phyloP scores from a whole-genome alignment of 2,113 vertebrate species.

The Speoplatyrhinus poulsoni region DNA sequence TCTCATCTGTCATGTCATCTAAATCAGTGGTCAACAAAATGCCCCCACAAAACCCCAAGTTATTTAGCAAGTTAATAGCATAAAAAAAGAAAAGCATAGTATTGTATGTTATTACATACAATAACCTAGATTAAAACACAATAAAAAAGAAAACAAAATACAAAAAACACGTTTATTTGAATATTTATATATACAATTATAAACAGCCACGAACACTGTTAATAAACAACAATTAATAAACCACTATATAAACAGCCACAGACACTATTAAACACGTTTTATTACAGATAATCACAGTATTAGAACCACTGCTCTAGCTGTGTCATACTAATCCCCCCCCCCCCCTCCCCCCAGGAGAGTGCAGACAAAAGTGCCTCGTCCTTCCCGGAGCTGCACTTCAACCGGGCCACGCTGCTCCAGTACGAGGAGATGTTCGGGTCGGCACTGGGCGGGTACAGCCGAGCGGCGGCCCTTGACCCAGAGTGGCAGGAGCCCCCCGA shows the following conservation, averaged over 20 bases:
- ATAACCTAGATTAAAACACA: too few species aligned
- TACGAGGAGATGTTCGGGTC: conserved; percentile 88
- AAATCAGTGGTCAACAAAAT: too few species aligned
- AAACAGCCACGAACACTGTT: too few species aligned
- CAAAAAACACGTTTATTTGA: too few species aligned
- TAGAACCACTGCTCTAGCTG: neutral
- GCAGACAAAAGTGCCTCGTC: conserved; percentile 82
- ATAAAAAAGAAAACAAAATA: too few species aligned
- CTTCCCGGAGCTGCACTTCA: conserved; percentile 89
- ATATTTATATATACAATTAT: neutral
- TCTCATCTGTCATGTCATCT: too few species aligned
- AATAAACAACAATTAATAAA: neutral
- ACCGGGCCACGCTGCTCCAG: conserved; percentile 86
- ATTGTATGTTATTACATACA: neutral
- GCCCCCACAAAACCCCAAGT: neutral
- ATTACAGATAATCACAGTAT: neutral
- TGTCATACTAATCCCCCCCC: neutral
- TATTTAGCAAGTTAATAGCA: too few species aligned
- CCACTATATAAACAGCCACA: neutral
- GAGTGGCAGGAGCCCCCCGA: conserved; percentile 80
- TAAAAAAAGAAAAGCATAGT: too few species aligned
- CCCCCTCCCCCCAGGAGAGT: conserved; percentile 74
- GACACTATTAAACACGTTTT: neutral
- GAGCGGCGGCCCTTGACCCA: conserved; percentile 82
- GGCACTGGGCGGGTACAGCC: conserved; percentile 82